Percentiles rank a stretch among this genome's conserved stretches.
phyloP scores from a whole-genome alignment of 2,888 invertebrate species.

The Noctua fimbriata region DNA sequence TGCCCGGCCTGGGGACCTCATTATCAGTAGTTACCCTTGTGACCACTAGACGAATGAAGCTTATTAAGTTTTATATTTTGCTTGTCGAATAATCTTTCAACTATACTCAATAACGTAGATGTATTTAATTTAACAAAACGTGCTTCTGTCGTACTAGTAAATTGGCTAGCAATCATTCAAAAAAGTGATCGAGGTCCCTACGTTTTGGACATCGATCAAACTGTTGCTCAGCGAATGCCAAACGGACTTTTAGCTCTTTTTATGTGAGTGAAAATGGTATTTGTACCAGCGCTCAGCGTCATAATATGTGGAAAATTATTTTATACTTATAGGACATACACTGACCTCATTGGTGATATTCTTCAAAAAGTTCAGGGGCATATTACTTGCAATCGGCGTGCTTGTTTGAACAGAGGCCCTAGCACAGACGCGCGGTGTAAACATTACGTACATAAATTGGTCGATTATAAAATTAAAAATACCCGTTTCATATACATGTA shows the following conservation, averaged over 20 bases:
- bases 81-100: neutral
- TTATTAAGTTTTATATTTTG: neutral
- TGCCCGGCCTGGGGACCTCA: neutral
- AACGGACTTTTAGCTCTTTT: constrained; percentile 11
- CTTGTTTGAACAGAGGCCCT: too few species aligned
- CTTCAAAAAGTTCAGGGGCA: too few species aligned
- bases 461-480: too few species aligned
- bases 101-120: neutral
- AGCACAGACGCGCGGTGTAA: too few species aligned
- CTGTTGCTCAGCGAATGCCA: neutral
- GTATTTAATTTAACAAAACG: constrained; percentile 36
- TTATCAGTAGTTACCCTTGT: neutral
- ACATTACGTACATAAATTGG: too few species aligned
- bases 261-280: constrained; percentile 7
- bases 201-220: constrained; percentile 50
- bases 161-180: constrained; percentile 39
- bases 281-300: neutral
- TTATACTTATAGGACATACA: too few species aligned
- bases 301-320: too few species aligned
- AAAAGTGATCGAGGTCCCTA: constrained; percentile 33
- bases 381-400: too few species aligned
- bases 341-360: neutral
- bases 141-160: constrained; percentile 37
- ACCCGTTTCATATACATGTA: too few species aligned
- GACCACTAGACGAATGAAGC: neutral